A percentile compares a stretch with the other conserved stretches of the same genome.
These are phyloP conservation scores for Hippopotamus amphibius DNA, from an alignment of 2,113 vertebrate species.

Conservation along the genomic window DNA sequence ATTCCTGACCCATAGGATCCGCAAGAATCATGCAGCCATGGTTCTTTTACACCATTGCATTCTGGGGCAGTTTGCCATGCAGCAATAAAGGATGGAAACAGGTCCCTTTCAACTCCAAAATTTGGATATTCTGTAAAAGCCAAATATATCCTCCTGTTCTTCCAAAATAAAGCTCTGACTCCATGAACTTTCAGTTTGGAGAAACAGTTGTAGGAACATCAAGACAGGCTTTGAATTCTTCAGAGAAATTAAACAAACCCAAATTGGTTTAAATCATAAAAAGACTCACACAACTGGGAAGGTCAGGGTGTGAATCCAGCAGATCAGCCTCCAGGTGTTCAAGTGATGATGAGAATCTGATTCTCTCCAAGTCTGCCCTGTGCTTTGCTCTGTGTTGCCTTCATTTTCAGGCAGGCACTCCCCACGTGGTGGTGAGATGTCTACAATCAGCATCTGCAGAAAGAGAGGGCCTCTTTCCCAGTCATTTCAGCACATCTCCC, in stretches of 20 bases:
- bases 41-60: background rate
- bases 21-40: fast-evolving
- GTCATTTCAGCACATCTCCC: background rate
- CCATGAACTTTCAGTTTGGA: background rate
- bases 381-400: background rate
- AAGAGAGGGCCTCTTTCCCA: background rate
- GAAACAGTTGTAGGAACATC: background rate
- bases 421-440: fast-evolving
- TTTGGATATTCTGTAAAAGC: background rate
- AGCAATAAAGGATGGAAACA: background rate
- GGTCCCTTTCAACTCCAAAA: background rate
- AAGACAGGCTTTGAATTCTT: background rate
- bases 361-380: background rate
- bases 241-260: background rate
- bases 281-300: background rate
- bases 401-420: background rate
- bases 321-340: background rate
- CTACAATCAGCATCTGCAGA: fast-evolving
- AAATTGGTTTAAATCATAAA: background rate
- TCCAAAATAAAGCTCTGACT: background rate
- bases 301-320: background rate
- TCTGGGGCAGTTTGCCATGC: background rate
- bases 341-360: background rate
- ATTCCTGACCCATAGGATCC: background rate
- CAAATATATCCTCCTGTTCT: background rate